These are phyloP conservation scores for Caenorhabditis sp. DNA, from an alignment of 2,888 invertebrate species.

Conservation along the genomic window DNA sequence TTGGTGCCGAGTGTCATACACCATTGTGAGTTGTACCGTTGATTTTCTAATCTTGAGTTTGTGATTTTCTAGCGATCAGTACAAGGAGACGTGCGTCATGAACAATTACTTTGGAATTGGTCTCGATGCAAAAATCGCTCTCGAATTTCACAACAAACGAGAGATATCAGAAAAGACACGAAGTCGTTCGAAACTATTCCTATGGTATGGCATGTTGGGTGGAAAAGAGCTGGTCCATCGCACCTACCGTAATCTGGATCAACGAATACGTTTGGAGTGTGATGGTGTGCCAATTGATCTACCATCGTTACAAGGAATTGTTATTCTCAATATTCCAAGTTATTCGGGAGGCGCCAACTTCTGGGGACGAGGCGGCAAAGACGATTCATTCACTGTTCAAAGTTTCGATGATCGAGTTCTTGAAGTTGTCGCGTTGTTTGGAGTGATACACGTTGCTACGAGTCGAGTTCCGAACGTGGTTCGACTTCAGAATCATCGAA, in stretches of 20 bases:
- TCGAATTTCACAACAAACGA: slow-evolving; percentile 94
- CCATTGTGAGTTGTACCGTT: slow-evolving; percentile 38
- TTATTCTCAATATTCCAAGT: slow-evolving; percentile 93
- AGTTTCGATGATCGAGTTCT: slow-evolving; percentile 94
- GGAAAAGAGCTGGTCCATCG: slow-evolving; percentile 77
- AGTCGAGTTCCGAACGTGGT: slow-evolving; percentile 80
- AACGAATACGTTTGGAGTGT: slow-evolving; percentile 86
- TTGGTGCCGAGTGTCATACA: slow-evolving; percentile 28
- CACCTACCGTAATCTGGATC: slow-evolving; percentile 93
- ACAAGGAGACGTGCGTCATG: slow-evolving; percentile 92
- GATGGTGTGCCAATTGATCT: slow-evolving; percentile 93
- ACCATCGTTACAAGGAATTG: slow-evolving; percentile 91
- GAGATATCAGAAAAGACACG: slow-evolving; percentile 88
- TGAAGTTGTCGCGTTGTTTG: slow-evolving; percentile 96
- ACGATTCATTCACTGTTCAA: slow-evolving; percentile 82
- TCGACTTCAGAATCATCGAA: slow-evolving; percentile 87
- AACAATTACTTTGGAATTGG: slow-evolving; percentile 99
- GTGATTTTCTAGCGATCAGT: slow-evolving; percentile 78
- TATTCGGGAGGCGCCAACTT: slow-evolving; percentile 99
- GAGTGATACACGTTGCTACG: slow-evolving; percentile 96
- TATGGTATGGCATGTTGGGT: slow-evolving; percentile 82
- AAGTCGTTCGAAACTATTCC: slow-evolving; percentile 88
- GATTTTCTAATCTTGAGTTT: neutral
- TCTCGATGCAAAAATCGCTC: slow-evolving; percentile 93
- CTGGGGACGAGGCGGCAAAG: slow-evolving; percentile 79